phyloP scores from a whole-genome alignment of 92 coral and sea anemone genomes.

The Actinernus sp. region DNA sequence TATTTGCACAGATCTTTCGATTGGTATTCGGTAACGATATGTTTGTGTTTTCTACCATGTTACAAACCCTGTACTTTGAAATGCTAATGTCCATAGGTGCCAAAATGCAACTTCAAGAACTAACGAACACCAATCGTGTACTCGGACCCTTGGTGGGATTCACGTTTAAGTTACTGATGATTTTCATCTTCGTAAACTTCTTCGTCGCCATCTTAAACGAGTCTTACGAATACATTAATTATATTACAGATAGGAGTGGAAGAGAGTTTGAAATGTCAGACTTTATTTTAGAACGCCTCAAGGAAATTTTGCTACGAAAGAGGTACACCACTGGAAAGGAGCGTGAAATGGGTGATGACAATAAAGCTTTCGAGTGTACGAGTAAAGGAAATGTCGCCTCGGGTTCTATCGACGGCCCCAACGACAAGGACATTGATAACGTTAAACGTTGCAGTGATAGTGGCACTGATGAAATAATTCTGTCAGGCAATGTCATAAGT shows the following conservation, averaged over 20 bases:
- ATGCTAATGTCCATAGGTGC: constrained; percentile 69
- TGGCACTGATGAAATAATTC: no score
- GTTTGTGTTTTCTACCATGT: constrained; percentile 45
- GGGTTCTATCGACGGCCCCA: no score
- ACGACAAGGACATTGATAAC: no score
- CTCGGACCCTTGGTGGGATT: constrained; percentile 73
- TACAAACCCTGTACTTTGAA: constrained; percentile 43
- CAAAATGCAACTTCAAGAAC: constrained; percentile 26
- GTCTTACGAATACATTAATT: constrained; percentile 54
- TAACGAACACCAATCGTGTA: constrained; percentile 26
- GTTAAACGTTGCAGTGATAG: no score
- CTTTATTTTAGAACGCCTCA: constrained; percentile 56
- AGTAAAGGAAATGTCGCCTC: no score
- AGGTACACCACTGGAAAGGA: neutral
- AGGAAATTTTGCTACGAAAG: constrained; percentile 36
- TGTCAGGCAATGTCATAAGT: no score
- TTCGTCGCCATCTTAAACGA: constrained; percentile 76
- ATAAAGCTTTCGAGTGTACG: no score
- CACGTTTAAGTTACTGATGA: constrained; percentile 43
- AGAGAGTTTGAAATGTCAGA: constrained; percentile 76
- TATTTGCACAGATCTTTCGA: constrained; percentile 48
- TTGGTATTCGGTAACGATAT: constrained; percentile 57
- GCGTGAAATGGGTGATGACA: no score
- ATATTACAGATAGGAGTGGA: constrained; percentile 41
- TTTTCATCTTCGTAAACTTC: constrained; percentile 73